Base-by-base conservation (phyloP, 2,797 vertebrate species). In the Emydoidea blandingii region DNA sequence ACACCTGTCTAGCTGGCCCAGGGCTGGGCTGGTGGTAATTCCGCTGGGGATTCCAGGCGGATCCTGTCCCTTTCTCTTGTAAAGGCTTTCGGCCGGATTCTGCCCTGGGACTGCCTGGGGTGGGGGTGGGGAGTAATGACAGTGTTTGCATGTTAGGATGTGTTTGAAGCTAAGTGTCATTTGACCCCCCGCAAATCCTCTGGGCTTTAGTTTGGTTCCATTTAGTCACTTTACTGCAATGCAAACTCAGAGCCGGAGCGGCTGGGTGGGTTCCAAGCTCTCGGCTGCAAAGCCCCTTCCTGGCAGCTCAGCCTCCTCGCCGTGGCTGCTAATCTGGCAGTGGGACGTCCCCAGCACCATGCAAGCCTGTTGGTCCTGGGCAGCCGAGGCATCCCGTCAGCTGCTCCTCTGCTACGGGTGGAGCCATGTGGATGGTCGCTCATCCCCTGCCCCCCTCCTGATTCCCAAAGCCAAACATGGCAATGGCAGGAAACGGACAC, bases 11-110 rank as follows among this genome's bases (percentile, higher is more conserved):
- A 90, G 84, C 88, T 88, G 90, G 88, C 88, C 89, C 62, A 1
- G 54, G 81, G 84, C 92, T 96, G 11, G 1, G 0, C 54, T 85
- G 88, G 91, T 87, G 83, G 68, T n/a, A 6, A 83, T 90, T 91
- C 96, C 88, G 68, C 37, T 31, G 62, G 3, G 1, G 80, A 14
- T 85, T 88, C 88, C 91, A 81, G 88, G 84, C 12, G 1, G 83
- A 18, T 53, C 86, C 10, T 1, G 11, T 53, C 90, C 91, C 91
- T 96, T 93, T 94, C 84, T 94, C 8, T 49, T 83, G 78, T 6
- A 68, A 85, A 79, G 90, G 0, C 72, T 79, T 4, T 29, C 72
- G 84, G 72, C 84, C 93, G 83, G 56, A 52, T 93, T 86, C 80
- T 93, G 52, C 87, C 74, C 62, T 5, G 41, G 49, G 87, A 81